phyloP scores from a whole-genome alignment of 2,888 invertebrate genomes.

The Aproaerema taeniolella region DNA sequence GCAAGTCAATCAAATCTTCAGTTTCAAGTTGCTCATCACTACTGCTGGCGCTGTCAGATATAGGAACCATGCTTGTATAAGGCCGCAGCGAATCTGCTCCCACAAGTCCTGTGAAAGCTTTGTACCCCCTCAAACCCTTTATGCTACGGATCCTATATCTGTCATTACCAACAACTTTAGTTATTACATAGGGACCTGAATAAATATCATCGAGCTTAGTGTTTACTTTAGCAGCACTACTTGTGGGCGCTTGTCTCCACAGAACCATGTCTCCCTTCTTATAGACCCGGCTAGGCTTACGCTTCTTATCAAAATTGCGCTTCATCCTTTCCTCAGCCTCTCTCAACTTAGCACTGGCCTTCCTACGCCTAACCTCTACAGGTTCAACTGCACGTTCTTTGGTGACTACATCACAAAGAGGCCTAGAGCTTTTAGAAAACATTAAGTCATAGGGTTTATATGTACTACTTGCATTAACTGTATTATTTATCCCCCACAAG shows the following conservation, averaged over 20 bases:
- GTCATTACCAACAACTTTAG: conserved; percentile 25
- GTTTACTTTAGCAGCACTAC: conserved; percentile 18
- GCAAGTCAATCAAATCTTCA: conserved; percentile 21
- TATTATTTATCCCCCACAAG: conserved; percentile 28
- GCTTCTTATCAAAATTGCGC: conserved; percentile 19
- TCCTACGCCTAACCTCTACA: conserved; percentile 1
- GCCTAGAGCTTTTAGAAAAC: conserved; percentile 20
- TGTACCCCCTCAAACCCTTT: conserved; percentile 26
- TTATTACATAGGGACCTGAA: conserved; percentile 25
- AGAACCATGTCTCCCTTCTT: conserved; percentile 23
- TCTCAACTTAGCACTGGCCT: neutral
- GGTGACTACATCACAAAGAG: conserved; percentile 10
- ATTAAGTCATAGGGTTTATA: conserved; percentile 24
- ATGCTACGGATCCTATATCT: conserved; percentile 27
- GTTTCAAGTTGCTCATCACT: conserved; percentile 26
- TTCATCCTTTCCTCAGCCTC: conserved; percentile 16
- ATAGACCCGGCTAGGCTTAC: conserved; percentile 16
- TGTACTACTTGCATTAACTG: conserved; percentile 17
- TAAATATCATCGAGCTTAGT: conserved; percentile 24
- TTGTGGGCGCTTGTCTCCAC: conserved; percentile 21
- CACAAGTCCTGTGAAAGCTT: conserved; percentile 20
- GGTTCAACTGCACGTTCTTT: neutral
- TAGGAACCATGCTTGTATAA: conserved; percentile 17
- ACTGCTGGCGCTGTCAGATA: conserved; percentile 24
- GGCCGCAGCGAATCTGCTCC: conserved; percentile 21